Conservation (phyloP, 2,113 vertebrate genomes). For the Nothobranchius furzeri region DNA sequence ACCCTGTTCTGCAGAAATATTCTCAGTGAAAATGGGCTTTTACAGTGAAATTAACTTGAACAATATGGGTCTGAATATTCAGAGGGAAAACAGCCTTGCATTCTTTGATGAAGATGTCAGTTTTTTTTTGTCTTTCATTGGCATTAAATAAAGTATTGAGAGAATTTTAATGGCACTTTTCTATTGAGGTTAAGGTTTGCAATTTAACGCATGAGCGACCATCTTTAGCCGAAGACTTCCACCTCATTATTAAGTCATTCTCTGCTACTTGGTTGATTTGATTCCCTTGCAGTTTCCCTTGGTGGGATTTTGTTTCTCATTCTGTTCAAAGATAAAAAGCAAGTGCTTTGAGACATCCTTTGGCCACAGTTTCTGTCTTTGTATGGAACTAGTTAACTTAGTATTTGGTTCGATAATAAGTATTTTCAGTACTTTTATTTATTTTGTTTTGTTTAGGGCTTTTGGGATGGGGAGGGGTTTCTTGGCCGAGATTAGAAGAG, state of each 20-base stretch:
- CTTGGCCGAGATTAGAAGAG: neutral
- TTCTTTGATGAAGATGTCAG: slow-evolving; percentile 12
- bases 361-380: slow-evolving; percentile 17
- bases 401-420: slow-evolving; percentile 6
- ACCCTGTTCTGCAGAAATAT: too few relatives aligned
- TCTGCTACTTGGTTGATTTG: slow-evolving; percentile 20
- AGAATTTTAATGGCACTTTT: slow-evolving; percentile 7
- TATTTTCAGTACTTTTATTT: neutral
- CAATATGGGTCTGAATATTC: slow-evolving; percentile 4
- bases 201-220: slow-evolving; percentile 28
- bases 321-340: neutral
- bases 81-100: slow-evolving; percentile 3
- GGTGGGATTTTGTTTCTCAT: slow-evolving; percentile 28
- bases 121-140: slow-evolving; percentile 12
- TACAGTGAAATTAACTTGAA: slow-evolving; percentile 4
- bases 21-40: too few relatives aligned
- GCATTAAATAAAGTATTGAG: slow-evolving; percentile 12
- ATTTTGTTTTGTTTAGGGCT: too few relatives aligned
- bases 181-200: slow-evolving; percentile 13
- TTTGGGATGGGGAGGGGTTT: neutral
- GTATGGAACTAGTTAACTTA: neutral
- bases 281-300: slow-evolving; percentile 7
- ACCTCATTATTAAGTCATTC: slow-evolving; percentile 25
- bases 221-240: slow-evolving; percentile 21
- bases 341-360: slow-evolving; percentile 22